Evolutionary conservation across 1,140 invertebrate genomes (phyloP), one percentile per base, ranked within the genome.

Genomic region (Vanessa tameamea): DNA sequence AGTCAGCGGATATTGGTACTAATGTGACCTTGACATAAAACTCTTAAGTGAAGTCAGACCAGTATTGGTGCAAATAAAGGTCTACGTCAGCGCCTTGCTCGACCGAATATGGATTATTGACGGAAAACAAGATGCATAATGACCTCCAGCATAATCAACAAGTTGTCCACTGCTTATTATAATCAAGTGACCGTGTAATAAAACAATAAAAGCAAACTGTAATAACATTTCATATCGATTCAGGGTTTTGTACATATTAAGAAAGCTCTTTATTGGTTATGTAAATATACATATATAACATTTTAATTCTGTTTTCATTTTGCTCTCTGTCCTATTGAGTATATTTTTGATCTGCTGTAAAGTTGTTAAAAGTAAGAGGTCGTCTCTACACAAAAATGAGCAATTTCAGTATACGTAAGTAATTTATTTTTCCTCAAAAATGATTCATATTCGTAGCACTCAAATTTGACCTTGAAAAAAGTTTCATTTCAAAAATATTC

Each of bases 1-100:
- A 48, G 5, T 68, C 59, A 63, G 65, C 72, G 65, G 65, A 70
- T 75, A 75, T 70, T 75, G 51, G 50, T 57, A 75, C 15, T 69
- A 70, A 31, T 11, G 31, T 68, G 70, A 76, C 80, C 82, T 80
- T 82, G 82, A 80, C 82, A 83, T 70, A 75, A 43, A 67, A 50
- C 47, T 47, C 51, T 57, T 23, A 72, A 76, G 59, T 77, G 23
- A 73, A 72, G 69, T 76, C 50, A 47, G 20, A 57, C 20, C 20
- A 8, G 59, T n/a, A 61, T 51, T 47, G 65, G 66, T 48, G 61
- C 66, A 64, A 76, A 69, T 50, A 73, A 55, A 69, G 43, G 70
- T 57, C 43, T 65, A 51, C 65, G 64, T 73, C 64, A 64, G 61
- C 69, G 64, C 73, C 77, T 75, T 75, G 77, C 61, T 64, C 43